A percentile compares a stretch with the other conserved stretches of the same genome.
Evolutionary conservation across 2,113 vertebrate genomes (phyloP).

Genomic region (Psilopogon haemacephalus): DNA sequence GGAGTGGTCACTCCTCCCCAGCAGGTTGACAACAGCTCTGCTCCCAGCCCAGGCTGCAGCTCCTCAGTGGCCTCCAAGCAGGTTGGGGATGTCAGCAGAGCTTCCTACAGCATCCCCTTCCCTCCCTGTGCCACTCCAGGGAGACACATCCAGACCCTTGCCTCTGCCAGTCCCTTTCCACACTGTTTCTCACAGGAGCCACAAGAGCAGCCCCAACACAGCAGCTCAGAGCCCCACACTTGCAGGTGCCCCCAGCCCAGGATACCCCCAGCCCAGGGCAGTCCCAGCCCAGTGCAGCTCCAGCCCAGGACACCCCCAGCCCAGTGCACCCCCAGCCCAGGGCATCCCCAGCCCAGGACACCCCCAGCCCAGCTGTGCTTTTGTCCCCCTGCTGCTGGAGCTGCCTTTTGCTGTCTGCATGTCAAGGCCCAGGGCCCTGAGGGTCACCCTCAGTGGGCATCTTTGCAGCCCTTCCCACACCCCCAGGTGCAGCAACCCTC

Average conservation of each 20-base stretch:
- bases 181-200: not conserved
- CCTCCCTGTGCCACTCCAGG: not conserved
- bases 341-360: no score
- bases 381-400: not conserved
- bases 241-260: not conserved
- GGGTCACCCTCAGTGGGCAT: not conserved
- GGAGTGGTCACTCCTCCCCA: not conserved
- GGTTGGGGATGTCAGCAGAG: not conserved
- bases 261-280: no score
- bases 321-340: no score
- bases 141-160: not conserved
- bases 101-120: not conserved
- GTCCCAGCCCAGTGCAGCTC: no score
- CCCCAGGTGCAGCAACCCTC: not conserved
- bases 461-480: not conserved
- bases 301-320: no score
- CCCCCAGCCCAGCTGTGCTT: not conserved
- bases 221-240: not conserved
- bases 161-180: not conserved
- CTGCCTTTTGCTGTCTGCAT: not conserved
- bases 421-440: not conserved
- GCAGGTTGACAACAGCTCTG: not conserved
- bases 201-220: not conserved
- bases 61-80: not conserved
- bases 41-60: not conserved